Evolutionary conservation across 53 echinoderm and acorn worm species (phyloP).

Genomic region (Luidia sarsii): DNA sequence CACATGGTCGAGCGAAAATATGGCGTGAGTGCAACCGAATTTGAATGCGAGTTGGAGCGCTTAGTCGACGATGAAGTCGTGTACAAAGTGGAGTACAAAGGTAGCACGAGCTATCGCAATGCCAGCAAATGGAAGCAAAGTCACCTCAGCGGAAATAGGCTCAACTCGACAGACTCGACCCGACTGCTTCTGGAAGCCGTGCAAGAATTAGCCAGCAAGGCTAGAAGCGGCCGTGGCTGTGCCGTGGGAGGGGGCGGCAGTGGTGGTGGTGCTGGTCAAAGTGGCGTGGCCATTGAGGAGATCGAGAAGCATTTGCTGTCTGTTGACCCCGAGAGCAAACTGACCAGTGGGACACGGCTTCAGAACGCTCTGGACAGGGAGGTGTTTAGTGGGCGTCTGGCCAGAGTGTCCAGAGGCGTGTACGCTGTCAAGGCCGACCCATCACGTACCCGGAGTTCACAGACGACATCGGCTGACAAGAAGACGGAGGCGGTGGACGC

Average conservation of each 20-base stretch:
- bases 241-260: background rate
- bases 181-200: slow-evolving; percentile 71
- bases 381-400: slow-evolving; percentile 69
- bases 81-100: slow-evolving; percentile 97
- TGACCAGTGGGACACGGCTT: slow-evolving; percentile 56
- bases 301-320: slow-evolving; percentile 74
- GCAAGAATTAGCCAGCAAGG: slow-evolving; percentile 51
- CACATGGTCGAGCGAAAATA: slow-evolving; percentile 96
- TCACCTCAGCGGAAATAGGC: slow-evolving; percentile 78
- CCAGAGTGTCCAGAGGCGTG: slow-evolving; percentile 3
- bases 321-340: slow-evolving; percentile 75
- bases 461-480: background rate
- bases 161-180: slow-evolving; percentile 84
- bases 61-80: slow-evolving; percentile 85
- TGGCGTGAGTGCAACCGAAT: slow-evolving; percentile 80
- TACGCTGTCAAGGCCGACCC: slow-evolving; percentile 29
- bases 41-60: slow-evolving; percentile 86
- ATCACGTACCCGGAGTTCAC: no score
- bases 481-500: background rate
- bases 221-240: background rate
- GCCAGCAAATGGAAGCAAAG: slow-evolving; percentile 94
- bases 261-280: background rate
- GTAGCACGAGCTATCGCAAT: slow-evolving; percentile 95
- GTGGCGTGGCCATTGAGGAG: slow-evolving; percentile 57
- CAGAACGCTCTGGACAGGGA: slow-evolving; percentile 78